These are phyloP conservation scores for Listronotus bonariensis DNA, from an alignment of 1,140 invertebrate species.

Conservation along the genomic window DNA sequence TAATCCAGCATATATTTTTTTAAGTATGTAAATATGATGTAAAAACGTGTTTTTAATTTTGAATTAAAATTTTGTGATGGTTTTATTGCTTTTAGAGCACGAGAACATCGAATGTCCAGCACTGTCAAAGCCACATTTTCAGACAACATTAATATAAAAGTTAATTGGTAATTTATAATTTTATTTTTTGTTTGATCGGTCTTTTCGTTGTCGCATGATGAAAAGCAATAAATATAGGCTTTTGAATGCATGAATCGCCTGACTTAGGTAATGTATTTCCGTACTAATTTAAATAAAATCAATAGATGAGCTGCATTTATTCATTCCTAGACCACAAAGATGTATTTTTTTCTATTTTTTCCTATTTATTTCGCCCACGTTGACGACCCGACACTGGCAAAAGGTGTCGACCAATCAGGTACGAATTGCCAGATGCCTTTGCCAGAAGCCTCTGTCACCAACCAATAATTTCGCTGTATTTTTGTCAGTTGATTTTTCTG, in stretches of 20 bases:
- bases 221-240: neutral
- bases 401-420: slow-evolving; percentile 37
- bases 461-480: slow-evolving; percentile 45
- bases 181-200: slow-evolving; percentile 1
- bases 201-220: slow-evolving; percentile 1
- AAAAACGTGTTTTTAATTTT: neutral
- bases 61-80: slow-evolving; percentile 17
- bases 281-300: slow-evolving; percentile 26
- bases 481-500: slow-evolving; percentile 44
- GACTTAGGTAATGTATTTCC: neutral
- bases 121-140: slow-evolving; percentile 53
- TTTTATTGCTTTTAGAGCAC: slow-evolving; percentile 45
- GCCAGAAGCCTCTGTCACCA: slow-evolving; percentile 50
- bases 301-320: slow-evolving; percentile 14
- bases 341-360: neutral
- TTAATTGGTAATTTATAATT: slow-evolving; percentile 45
- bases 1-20: too few species aligned
- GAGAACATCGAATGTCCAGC: slow-evolving; percentile 45
- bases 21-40: too few species aligned
- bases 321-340: neutral
- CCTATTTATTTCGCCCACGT: neutral
- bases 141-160: slow-evolving; percentile 49
- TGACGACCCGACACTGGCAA: slow-evolving; percentile 34
- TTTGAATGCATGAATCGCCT: slow-evolving; percentile 8
- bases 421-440: slow-evolving; percentile 50